Evolutionary conservation across 2,797 vertebrate genomes (phyloP).

Genomic region (Pseudotriccus pelzelni): DNA sequence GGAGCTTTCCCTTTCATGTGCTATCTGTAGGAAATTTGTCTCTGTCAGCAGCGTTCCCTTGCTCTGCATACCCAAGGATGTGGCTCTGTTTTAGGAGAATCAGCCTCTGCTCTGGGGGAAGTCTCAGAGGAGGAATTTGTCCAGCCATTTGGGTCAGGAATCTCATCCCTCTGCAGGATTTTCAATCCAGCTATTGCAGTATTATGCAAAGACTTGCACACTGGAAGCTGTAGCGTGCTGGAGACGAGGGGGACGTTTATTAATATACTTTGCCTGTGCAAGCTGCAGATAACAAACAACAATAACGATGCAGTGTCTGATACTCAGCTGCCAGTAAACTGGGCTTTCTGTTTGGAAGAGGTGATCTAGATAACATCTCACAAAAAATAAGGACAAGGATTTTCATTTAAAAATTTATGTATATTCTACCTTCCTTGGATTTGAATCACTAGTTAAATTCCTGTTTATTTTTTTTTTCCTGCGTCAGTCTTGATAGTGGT

Average conservation of each 20-base stretch:
- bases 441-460: neutral
- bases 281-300: neutral
- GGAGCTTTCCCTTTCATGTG: neutral
- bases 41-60: neutral
- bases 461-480: neutral
- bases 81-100: neutral
- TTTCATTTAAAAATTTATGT: neutral
- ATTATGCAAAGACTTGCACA: neutral
- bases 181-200: neutral
- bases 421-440: neutral
- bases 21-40: neutral
- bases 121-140: slow-evolving; percentile 10
- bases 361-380: neutral
- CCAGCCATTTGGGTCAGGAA: neutral
- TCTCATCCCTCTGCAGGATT: neutral
- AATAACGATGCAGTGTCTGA: neutral
- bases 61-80: neutral
- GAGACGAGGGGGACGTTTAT: neutral
- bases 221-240: neutral
- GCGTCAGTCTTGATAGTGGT: neutral
- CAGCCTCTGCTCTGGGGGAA: neutral
- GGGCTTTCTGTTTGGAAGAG: neutral
- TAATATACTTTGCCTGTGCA: neutral
- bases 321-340: neutral
- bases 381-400: neutral